Evolutionary conservation across 2,888 invertebrate genomes (phyloP).

Genomic region (Lomographa bimaculata): DNA sequence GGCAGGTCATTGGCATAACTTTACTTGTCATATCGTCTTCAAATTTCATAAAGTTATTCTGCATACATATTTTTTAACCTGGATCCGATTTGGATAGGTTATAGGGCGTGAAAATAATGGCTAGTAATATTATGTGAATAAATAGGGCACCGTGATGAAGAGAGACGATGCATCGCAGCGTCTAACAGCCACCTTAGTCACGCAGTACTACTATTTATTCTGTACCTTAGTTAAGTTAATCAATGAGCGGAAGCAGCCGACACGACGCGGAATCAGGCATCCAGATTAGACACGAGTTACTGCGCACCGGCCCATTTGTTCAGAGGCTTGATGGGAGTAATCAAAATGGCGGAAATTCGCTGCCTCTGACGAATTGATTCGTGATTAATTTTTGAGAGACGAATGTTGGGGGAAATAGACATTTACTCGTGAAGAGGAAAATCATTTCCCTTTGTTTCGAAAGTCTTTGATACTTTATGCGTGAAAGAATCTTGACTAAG

Average conservation of each 20-base stretch:
- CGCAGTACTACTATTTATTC: too few relatives aligned
- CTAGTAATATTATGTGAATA: too few relatives aligned
- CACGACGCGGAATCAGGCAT: conserved; percentile 21
- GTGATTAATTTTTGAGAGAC: conserved; percentile 10
- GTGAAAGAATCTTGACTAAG: too few relatives aligned
- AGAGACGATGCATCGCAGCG: background rate
- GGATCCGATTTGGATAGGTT: too few relatives aligned
- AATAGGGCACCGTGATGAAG: too few relatives aligned
- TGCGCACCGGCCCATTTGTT: conserved; percentile 12
- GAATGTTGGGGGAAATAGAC: background rate
- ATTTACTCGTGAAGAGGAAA: conserved; percentile 1
- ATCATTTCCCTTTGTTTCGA: too few relatives aligned
- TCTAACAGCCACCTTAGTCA: conserved; percentile 3
- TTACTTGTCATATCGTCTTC: too few relatives aligned
- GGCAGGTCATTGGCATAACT: too few relatives aligned
- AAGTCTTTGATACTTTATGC: too few relatives aligned
- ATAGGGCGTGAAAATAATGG: too few relatives aligned
- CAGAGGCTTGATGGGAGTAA: conserved; percentile 18
- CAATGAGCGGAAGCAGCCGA: conserved; percentile 21
- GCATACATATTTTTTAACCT: too few relatives aligned
- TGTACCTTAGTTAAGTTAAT: conserved; percentile 15
- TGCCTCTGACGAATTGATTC: conserved; percentile 14
- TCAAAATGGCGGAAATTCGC: conserved; percentile 23
- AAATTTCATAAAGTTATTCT: too few relatives aligned
- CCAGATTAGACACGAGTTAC: background rate